phyloP scores from a whole-genome alignment of 2,797 vertebrate genomes.

The Schizopygopsis malacanthus region DNA sequence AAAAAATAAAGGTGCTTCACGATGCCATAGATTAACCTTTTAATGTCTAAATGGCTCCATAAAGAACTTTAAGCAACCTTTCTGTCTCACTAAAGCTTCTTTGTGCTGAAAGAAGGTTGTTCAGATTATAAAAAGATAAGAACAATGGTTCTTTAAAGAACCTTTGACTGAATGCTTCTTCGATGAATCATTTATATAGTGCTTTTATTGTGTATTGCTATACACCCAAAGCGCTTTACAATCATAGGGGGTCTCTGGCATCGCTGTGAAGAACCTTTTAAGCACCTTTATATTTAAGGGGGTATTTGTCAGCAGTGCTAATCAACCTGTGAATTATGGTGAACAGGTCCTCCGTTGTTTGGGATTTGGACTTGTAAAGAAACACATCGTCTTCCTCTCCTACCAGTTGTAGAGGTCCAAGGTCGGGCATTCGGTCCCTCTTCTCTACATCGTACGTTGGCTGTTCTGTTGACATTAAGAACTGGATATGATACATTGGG shows the following conservation, averaged over 20 bases:
- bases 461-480: slow-evolving; percentile 42
- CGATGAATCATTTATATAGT: background rate
- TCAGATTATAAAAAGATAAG: too few species aligned
- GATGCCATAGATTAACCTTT: background rate
- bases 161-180: background rate
- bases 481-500: background rate
- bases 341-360: slow-evolving; percentile 87
- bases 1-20: background rate
- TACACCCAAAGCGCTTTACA: too few species aligned
- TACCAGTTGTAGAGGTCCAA: slow-evolving; percentile 47
- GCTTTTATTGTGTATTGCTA: too few species aligned
- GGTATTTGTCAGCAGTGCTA: background rate
- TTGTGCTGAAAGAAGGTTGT: background rate
- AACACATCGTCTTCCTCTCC: slow-evolving; percentile 83
- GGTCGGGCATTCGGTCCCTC: slow-evolving; percentile 53
- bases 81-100: background rate
- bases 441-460: slow-evolving; percentile 32
- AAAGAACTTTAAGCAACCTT: background rate
- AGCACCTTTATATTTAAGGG: background rate
- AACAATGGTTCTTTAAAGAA: too few species aligned
- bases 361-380: slow-evolving; percentile 68
- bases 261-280: background rate
- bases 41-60: background rate
- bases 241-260: too few species aligned
- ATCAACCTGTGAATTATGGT: slow-evolving; percentile 87